A percentile compares a stretch with the other conserved stretches of the same genome.
These are phyloP conservation scores for Spodoptera litura DNA, from an alignment of 1,140 invertebrate genomes.

Conservation along the genomic window DNA sequence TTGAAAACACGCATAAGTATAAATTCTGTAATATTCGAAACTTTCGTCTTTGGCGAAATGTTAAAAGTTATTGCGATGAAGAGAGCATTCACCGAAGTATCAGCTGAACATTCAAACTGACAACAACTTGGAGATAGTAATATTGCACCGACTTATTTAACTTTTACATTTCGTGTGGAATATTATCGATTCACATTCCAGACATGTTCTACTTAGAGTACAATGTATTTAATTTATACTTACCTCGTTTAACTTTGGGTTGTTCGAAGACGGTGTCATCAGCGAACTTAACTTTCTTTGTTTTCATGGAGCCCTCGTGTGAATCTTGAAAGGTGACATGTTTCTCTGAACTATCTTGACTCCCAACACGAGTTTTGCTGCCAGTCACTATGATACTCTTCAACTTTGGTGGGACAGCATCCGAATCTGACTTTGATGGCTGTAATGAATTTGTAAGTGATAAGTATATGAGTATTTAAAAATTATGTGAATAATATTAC, in stretches of 20 bases:
- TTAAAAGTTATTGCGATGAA: slow-evolving; percentile 11
- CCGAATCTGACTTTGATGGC: slow-evolving; percentile 65
- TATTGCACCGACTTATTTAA: neutral
- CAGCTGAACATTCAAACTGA: slow-evolving; percentile 23
- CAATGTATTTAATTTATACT: slow-evolving; percentile 7
- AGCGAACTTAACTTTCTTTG: slow-evolving; percentile 76
- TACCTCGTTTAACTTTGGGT: slow-evolving; percentile 70
- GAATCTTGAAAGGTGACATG: slow-evolving; percentile 75
- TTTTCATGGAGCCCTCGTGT: slow-evolving; percentile 61
- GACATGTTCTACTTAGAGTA: neutral
- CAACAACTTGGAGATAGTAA: slow-evolving; percentile 14
- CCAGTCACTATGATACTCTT: slow-evolving; percentile 74
- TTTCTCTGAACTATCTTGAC: slow-evolving; percentile 78
- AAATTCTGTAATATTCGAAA: slow-evolving; percentile 32
- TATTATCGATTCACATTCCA: neutral
- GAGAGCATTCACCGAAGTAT: slow-evolving; percentile 1
- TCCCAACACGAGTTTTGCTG: slow-evolving; percentile 63
- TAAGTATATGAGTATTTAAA: neutral
- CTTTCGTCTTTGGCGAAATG: neutral
- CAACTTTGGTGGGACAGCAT: slow-evolving; percentile 65
- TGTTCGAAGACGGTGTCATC: slow-evolving; percentile 76
- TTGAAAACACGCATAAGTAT: slow-evolving; percentile 27
- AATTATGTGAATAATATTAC: neutral
- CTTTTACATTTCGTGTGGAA: neutral
- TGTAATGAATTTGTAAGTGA: slow-evolving; percentile 52